Evolutionary conservation across 1,140 invertebrate genomes (phyloP), one percentile per base, ranked within the genome.

Genomic region (Contarinia nasturtii): DNA sequence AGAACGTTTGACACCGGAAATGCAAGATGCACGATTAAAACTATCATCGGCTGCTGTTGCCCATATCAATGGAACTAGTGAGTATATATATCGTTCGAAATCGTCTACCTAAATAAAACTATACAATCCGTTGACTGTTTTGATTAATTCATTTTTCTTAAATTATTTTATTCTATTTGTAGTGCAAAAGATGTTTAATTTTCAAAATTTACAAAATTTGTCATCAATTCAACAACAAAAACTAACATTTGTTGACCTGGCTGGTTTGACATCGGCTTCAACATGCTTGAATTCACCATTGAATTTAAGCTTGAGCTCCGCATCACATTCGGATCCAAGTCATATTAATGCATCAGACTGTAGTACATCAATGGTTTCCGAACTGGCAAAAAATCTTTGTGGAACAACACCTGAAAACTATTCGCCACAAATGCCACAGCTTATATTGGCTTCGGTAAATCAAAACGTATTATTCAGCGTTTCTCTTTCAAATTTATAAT

Each of bases 201-300:
- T 83, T 50, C 79, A 82, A 67, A 82, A 81, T 61, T 73, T 82
- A 48, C 81, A 85, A 61, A 82, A 80, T 61, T 64, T 83, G 52
- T 79, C 80, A 48, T 65, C 67, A 41, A 52, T 63, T 46, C 60
- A 62, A 44, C 60, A 63, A 45, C 57, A 59, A 63, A 62, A 65
- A 59, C 53, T 67, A 60, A 57, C 75, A 72, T 57, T 67, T 76
- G 54, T 78, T 78, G 63, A 78, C 55, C 75, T 83, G 65, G 73
- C 76, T 17, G 72, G 72, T 45, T 64, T 76, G 57, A 68, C 72
- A 21, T 70, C 69, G 52, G 78, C 75, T 58, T 71, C 76, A 44
- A 70, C 78, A 50, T 11, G 43, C 22, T 76, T 82, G 60, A 84
- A 83, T 62, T 80, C 81, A 33, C 82, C 82, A 4, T 68, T 86